Percentiles rank a stretch among this genome's conserved stretches.
phyloP scores from a whole-genome alignment of 2,888 invertebrate genomes.

The Odontocerum albicorne region DNA sequence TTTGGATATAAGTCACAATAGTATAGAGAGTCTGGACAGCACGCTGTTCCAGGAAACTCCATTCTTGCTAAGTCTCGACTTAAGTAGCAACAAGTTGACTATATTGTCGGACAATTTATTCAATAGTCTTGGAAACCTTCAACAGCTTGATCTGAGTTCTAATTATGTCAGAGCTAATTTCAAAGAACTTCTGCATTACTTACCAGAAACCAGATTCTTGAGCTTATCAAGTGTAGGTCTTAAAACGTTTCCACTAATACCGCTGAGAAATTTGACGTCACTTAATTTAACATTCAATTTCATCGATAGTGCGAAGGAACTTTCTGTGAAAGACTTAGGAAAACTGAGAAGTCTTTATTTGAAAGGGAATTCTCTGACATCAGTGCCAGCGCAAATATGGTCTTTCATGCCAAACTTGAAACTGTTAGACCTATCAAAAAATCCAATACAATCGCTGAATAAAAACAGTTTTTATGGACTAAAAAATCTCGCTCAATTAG shows the following conservation, averaged over 20 bases:
- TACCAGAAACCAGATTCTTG: conserved; percentile 77
- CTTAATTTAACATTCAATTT: conserved; percentile 81
- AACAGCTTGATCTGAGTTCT: conserved; percentile 77
- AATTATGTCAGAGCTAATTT: conserved; percentile 83
- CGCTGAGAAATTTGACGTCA: conserved; percentile 74
- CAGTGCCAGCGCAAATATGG: conserved; percentile 76
- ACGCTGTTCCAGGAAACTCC: conserved; percentile 85
- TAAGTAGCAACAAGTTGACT: conserved; percentile 79
- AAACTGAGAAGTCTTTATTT: conserved; percentile 74
- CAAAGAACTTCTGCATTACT: conserved; percentile 84
- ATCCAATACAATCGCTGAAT: conserved; percentile 76
- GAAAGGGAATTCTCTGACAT: conserved; percentile 73
- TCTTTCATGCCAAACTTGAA: conserved; percentile 70
- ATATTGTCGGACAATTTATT: conserved; percentile 89
- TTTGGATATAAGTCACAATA: conserved; percentile 77
- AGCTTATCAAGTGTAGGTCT: conserved; percentile 78
- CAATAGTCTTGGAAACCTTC: conserved; percentile 75
- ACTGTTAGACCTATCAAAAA: conserved; percentile 76
- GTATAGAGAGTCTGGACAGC: conserved; percentile 83
- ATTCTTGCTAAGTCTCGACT: conserved; percentile 73
- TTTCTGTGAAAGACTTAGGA: conserved; percentile 70
- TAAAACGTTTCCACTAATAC: conserved; percentile 73
- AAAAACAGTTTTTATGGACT: conserved; percentile 72
- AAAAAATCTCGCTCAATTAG: conserved; percentile 71
- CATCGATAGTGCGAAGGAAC: conserved; percentile 69